phyloP scores from a whole-genome alignment of 2,888 invertebrate genomes.

The Pristionchus arcanus region DNA sequence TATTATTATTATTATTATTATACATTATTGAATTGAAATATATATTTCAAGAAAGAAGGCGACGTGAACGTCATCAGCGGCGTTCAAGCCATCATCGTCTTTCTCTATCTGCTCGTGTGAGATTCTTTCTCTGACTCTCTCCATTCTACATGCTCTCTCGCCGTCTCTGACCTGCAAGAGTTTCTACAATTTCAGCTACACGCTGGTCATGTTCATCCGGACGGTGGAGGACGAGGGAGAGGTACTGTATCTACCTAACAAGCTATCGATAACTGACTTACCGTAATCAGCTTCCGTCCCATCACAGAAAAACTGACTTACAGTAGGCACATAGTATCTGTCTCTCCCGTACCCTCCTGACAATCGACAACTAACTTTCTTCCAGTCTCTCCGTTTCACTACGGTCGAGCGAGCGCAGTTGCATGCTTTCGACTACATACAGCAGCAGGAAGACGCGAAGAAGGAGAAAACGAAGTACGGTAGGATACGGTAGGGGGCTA shows the following conservation, averaged over 20 bases:
- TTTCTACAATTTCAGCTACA: neutral
- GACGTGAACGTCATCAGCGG: neutral
- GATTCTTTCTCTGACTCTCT: neutral
- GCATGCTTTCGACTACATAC: constrained; percentile 26
- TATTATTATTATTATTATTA: no score
- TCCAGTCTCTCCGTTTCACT: neutral
- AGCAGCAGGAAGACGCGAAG: constrained; percentile 2
- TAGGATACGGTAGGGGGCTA: neutral
- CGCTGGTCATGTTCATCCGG: constrained; percentile 21
- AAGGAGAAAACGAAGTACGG: neutral
- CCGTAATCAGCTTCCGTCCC: neutral
- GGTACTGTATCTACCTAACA: neutral
- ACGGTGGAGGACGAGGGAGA: neutral
- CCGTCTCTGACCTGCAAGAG: neutral
- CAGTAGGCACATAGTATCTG: neutral
- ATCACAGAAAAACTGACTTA: neutral
- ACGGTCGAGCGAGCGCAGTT: neutral
- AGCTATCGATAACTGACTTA: neutral
- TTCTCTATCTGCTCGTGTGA: constrained; percentile 34
- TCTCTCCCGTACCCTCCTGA: neutral
- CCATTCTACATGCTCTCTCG: neutral
- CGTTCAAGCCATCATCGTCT: neutral
- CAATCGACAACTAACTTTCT: neutral
- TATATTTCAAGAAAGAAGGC: neutral
- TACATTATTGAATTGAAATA: no score